Percentiles rank a stretch among this genome's conserved stretches.
phyloP scores from a whole-genome alignment of 2,113 vertebrate species.

The Tachysurus vachellii region DNA sequence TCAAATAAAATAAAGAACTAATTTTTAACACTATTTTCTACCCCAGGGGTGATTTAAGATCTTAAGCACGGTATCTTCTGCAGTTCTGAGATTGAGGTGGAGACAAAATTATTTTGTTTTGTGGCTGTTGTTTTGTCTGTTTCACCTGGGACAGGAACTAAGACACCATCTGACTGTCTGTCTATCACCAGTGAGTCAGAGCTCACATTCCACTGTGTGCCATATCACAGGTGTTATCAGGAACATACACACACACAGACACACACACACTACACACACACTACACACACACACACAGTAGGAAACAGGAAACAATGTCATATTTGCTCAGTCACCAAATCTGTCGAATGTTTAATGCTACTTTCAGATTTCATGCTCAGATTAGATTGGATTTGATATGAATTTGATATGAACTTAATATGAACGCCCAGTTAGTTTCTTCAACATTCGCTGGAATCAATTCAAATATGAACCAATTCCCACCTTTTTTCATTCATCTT shows the following conservation, averaged over 20 bases:
- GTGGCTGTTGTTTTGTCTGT: slow-evolving; percentile 3
- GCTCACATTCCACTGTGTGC: not conserved
- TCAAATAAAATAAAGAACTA: not conserved
- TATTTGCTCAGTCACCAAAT: not conserved
- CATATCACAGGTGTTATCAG: not conserved
- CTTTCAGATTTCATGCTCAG: not conserved
- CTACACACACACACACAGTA: not conserved
- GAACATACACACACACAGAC: not conserved
- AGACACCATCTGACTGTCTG: not conserved
- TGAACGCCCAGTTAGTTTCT: not conserved
- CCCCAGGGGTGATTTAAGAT: not conserved
- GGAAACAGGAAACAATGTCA: not conserved
- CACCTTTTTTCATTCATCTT: not conserved
- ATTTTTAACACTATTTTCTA: not conserved
- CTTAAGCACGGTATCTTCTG: not conserved
- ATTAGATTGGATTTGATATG: too few species aligned
- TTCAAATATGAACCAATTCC: not conserved
- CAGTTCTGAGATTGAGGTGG: not conserved
- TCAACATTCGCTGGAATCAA: not conserved
- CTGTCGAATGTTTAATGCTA: not conserved
- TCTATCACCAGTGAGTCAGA: not conserved
- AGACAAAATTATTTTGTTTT: slow-evolving; percentile 1
- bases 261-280: not conserved
- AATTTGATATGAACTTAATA: too few species aligned
- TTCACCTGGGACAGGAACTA: not conserved